phyloP scores from a whole-genome alignment of 2,113 vertebrate species.

The Delphinapterus leucas region DNA sequence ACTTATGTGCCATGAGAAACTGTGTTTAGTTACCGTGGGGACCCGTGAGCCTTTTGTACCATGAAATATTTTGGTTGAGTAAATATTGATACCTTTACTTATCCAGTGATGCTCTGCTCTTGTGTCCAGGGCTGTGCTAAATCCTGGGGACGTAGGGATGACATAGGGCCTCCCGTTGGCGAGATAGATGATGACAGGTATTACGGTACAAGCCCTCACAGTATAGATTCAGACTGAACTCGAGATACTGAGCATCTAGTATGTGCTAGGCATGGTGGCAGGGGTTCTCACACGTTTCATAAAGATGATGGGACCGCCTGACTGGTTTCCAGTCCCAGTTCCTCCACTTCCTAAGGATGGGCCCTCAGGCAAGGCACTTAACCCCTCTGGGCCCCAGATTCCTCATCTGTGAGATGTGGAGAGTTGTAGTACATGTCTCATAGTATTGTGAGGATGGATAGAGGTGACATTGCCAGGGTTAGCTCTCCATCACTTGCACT shows the following conservation, averaged over 20 bases:
- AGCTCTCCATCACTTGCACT: background rate
- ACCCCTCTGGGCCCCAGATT: background rate
- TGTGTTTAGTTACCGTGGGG: background rate
- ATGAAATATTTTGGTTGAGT: background rate
- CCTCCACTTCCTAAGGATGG: background rate
- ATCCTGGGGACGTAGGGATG: background rate
- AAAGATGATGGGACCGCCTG: rapidly evolving
- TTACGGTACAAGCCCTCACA: background rate
- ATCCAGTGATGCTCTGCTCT: background rate
- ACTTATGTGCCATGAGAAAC: background rate
- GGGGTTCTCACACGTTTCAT: background rate
- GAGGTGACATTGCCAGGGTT: background rate
- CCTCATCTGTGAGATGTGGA: background rate
- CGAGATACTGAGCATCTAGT: background rate
- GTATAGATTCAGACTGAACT: background rate
- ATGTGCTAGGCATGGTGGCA: background rate
- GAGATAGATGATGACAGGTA: background rate
- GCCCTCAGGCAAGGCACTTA: no score
- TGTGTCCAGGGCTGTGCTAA: background rate
- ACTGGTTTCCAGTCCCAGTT: background rate
- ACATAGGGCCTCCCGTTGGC: background rate
- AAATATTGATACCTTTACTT: background rate
- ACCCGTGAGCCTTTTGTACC: background rate
- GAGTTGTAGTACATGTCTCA: rapidly evolving
- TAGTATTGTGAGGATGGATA: background rate